Percentiles rank a stretch among this genome's conserved stretches.
Conservation (phyloP, 2,797 vertebrate species). For the Acanthis flammea region DNA sequence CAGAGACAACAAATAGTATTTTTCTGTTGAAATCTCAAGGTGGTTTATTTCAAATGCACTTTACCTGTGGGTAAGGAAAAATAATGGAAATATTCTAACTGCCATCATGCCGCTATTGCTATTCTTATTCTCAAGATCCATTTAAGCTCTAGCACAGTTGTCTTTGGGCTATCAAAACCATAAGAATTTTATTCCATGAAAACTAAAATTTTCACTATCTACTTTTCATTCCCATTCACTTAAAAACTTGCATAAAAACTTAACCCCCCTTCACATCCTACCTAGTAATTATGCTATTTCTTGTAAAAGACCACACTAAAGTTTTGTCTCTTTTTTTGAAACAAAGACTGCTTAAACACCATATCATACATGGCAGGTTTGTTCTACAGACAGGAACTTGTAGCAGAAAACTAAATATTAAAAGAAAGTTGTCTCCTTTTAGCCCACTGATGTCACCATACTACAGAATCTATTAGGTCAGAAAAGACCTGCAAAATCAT, state of each 20-base stretch:
- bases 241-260: background rate
- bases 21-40: background rate
- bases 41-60: background rate
- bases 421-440: background rate
- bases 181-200: background rate
- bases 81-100: constrained; percentile 2
- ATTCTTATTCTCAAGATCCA: background rate
- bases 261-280: background rate
- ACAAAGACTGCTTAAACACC: background rate
- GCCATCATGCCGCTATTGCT: background rate
- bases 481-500: background rate
- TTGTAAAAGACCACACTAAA: background rate
- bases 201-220: background rate
- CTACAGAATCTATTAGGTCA: background rate
- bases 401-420: background rate
- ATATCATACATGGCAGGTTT: background rate
- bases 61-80: background rate
- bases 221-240: background rate
- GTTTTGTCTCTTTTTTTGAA: background rate
- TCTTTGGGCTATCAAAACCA: background rate
- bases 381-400: background rate
- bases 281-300: background rate
- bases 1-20: background rate
- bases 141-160: background rate
- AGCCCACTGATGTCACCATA: background rate